Evolutionary conservation across 1,140 invertebrate genomes (phyloP), one percentile per base, ranked within the genome.

Genomic region (Uloborus diversus): DNA sequence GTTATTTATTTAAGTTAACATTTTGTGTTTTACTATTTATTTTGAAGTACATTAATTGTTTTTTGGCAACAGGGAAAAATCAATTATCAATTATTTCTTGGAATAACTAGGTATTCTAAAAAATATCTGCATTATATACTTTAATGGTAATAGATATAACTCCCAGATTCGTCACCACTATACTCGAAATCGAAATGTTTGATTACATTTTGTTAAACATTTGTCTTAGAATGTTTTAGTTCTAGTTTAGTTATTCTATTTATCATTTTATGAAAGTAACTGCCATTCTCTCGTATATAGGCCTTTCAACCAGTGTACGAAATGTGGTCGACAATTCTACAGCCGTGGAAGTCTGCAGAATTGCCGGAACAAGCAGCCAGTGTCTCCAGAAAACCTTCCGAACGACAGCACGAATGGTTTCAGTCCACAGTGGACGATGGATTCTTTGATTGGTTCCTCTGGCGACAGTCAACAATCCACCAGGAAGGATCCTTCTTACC

Each of bases 251-350:
- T n/a, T n/a, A n/a, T n/a, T n/a, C n/a, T n/a, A n/a, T n/a, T n/a
- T n/a, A n/a, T n/a, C n/a, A n/a, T n/a, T n/a, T n/a, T n/a, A n/a
- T n/a, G n/a, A n/a, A n/a, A n/a, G n/a, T n/a, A n/a, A n/a, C n/a
- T n/a, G 9, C 2, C 7, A 51, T 53, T 49, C 9, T 47, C n/a
- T n/a, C 17, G 28, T 28, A 2, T 56, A 20, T n/a, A 79, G 76
- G 76, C 76, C 76, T 32, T 79, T 79, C 30, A 79, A 79, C 53
- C 76, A 79, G 14, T 79, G 76, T 35, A 61, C 64, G 4, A 79
- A 79, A 13, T 79, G 76, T 49, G 76, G 76, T 3, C 33, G 76
- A n/a, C 76, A 79, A 13, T 69, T 79, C 25, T 79, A 79, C 56
- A 69, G 76, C 27, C 51, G 76, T 7, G 35, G 33, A 25, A 79